Conservation (phyloP, 2,113 vertebrate species). For the Otolemur garnettii region DNA sequence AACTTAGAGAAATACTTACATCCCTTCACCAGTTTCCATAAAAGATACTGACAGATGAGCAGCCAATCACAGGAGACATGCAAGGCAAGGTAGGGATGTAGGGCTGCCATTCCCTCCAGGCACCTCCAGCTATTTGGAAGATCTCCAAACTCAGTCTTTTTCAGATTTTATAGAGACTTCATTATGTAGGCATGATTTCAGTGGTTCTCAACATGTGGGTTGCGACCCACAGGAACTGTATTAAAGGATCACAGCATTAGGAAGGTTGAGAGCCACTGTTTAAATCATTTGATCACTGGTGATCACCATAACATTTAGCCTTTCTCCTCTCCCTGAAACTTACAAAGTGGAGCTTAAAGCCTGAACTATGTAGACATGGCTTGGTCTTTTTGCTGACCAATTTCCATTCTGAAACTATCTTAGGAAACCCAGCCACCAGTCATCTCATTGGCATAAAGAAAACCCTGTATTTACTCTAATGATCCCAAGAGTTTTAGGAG, state of each 20-base stretch:
- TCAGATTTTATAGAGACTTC: neutral
- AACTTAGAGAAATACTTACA: neutral
- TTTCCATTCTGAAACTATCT: neutral
- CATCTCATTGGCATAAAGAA: neutral
- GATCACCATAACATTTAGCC: neutral
- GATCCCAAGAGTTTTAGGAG: neutral
- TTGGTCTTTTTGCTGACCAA: neutral
- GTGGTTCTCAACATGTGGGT: no score
- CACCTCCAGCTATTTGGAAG: neutral
- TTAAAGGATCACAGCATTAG: no score
- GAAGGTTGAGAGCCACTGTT: neutral
- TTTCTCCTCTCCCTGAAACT: neutral
- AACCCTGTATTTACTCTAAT: neutral
- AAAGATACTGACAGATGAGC: neutral
- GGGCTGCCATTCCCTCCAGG: neutral
- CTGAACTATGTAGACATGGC: neutral
- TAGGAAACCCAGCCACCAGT: neutral
- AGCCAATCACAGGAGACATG: neutral
- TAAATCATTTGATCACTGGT: neutral
- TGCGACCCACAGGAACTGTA: no score
- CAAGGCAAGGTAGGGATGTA: neutral
- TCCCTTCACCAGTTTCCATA: neutral
- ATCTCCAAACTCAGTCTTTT: neutral
- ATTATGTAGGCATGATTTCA: neutral
- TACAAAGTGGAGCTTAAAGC: neutral